These are phyloP conservation scores for Coenonympha arcania DNA, from an alignment of 2,888 invertebrate species.

Conservation along the genomic window DNA sequence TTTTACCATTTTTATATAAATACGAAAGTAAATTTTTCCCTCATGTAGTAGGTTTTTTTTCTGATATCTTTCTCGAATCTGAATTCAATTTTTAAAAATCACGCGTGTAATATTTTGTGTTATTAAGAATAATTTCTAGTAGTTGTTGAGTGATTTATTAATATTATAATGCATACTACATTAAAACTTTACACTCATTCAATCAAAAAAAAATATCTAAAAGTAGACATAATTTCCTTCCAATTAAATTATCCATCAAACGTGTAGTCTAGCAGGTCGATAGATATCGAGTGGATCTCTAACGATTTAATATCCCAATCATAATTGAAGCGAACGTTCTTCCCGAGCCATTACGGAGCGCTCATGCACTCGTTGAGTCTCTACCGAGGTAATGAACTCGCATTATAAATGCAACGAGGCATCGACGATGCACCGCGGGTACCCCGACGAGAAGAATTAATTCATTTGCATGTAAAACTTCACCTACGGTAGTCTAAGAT, in stretches of 20 bases:
- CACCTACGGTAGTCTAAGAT: slow-evolving; percentile 55
- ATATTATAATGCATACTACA: too few species aligned
- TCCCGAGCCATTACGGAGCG: slow-evolving; percentile 63
- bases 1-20: too few species aligned
- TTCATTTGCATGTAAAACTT: slow-evolving; percentile 74
- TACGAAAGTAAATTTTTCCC: too few species aligned
- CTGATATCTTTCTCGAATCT: too few species aligned
- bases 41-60: too few species aligned
- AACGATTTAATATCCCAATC: slow-evolving; percentile 58
- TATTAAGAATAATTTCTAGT: neutral
- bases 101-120: neutral
- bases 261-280: neutral
- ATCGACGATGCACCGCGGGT: slow-evolving; percentile 60
- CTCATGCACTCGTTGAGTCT: slow-evolving; percentile 51
- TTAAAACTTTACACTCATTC: too few species aligned
- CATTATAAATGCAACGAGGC: slow-evolving; percentile 74
- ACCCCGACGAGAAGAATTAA: slow-evolving; percentile 69
- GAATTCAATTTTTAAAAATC: too few species aligned
- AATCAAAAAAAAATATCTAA: too few species aligned
- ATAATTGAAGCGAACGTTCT: slow-evolving; percentile 70
- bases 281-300: slow-evolving; percentile 2
- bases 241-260: neutral
- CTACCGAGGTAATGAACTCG: slow-evolving; percentile 67
- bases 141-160: neutral
- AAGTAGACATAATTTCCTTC: too few species aligned